These are phyloP conservation scores for Neoseiulus cucumeris DNA, from an alignment of 1,140 invertebrate genomes.

Conservation along the genomic window DNA sequence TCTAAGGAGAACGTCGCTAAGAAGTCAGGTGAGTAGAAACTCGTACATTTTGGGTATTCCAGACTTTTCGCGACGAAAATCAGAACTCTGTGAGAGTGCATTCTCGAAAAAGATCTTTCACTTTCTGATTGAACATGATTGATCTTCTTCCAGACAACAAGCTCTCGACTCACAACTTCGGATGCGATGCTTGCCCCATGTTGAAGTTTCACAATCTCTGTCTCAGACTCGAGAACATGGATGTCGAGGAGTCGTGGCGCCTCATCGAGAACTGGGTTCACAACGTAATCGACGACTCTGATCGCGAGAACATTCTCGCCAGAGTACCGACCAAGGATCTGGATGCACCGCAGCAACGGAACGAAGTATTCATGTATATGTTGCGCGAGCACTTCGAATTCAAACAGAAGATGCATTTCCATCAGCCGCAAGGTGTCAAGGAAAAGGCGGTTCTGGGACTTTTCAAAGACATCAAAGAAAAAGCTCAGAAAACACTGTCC, in stretches of 20 bases:
- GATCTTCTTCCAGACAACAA: background rate
- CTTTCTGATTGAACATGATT: background rate
- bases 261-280: background rate
- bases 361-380: constrained; percentile 3
- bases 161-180: background rate
- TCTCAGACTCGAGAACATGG: background rate
- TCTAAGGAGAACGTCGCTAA: background rate
- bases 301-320: background rate
- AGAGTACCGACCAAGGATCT: background rate
- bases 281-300: constrained; percentile 5
- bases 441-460: constrained; percentile 5
- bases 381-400: background rate
- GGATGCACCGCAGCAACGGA: background rate
- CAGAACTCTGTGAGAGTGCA: no score
- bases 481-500: constrained; percentile 30
- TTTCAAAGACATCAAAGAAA: constrained; percentile 21
- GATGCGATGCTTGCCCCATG: background rate
- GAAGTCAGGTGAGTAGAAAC: background rate
- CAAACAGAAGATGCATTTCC: background rate
- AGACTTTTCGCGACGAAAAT: no score
- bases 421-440: constrained; percentile 1
- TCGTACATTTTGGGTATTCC: no score
- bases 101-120: background rate
- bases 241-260: background rate
- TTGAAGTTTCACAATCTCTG: constrained; percentile 6